Evolutionary conservation across 2,113 vertebrate genomes (phyloP).

Genomic region (Oxygymnocypris stewartii): DNA sequence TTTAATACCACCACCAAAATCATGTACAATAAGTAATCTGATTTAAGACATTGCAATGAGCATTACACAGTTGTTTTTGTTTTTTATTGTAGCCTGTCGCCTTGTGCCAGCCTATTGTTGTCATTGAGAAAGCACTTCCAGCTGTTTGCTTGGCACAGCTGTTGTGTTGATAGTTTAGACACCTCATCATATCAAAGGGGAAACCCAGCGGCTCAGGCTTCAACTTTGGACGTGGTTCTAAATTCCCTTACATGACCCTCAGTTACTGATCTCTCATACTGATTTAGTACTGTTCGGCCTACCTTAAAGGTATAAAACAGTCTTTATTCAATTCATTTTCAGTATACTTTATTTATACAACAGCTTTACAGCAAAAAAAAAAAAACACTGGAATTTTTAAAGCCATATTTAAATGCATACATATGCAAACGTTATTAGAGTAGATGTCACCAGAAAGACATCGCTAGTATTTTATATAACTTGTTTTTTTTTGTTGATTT

Average conservation of each 20-base stretch:
- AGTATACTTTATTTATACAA: not conserved
- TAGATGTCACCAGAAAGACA: not conserved
- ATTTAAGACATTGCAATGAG: not conserved
- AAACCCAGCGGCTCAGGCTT: slow-evolving; percentile 6
- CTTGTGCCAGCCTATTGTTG: slow-evolving; percentile 17
- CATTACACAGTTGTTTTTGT: not conserved
- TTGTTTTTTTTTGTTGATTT: not conserved
- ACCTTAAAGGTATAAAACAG: not conserved
- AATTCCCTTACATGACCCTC: slow-evolving; percentile 13
- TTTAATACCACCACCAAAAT: slow-evolving; percentile 12
- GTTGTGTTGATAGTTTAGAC: slow-evolving; percentile 21
- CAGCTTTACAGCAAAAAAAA: not conserved
- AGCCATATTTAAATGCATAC: not conserved
- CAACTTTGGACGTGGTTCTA: not conserved
- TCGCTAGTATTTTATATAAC: not conserved
- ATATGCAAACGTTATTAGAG: not conserved
- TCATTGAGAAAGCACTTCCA: not conserved
- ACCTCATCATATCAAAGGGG: slow-evolving; percentile 22
- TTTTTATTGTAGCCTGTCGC: not conserved
- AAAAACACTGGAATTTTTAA: not conserved
- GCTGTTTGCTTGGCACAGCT: slow-evolving; percentile 16
- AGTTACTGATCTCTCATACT: not conserved
- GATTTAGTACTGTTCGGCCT: not conserved
- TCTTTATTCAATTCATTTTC: not conserved
- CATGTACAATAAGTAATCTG: slow-evolving; percentile 14